These are phyloP conservation scores for Microtus oregoni DNA, from an alignment of 2,113 vertebrate genomes.

Conservation along the genomic window DNA sequence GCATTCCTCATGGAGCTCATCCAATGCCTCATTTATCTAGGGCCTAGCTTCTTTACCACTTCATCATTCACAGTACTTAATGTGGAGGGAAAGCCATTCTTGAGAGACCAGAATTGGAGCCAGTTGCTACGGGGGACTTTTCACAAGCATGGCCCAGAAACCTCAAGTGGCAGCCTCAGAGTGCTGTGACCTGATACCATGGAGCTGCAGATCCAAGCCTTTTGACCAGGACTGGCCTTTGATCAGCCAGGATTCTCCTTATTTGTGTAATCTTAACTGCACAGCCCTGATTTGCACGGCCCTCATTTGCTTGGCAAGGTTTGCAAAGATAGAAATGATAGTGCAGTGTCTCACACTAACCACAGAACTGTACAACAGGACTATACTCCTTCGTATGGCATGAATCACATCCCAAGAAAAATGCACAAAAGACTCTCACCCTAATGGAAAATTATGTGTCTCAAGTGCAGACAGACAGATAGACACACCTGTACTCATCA, in stretches of 20 bases:
- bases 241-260: neutral
- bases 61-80: neutral
- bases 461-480: neutral
- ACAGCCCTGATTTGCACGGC: neutral
- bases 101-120: neutral
- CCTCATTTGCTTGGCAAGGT: neutral
- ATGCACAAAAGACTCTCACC: neutral
- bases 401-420: neutral
- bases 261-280: neutral
- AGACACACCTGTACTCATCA: neutral
- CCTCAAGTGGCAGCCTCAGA: neutral
- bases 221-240: neutral
- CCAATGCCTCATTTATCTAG: neutral
- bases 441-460: neutral
- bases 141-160: neutral
- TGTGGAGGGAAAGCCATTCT: neutral
- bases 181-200: neutral
- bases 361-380: neutral
- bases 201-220: neutral
- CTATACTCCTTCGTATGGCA: neutral
- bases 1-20: neutral
- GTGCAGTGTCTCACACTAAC: neutral
- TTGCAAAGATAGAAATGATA: neutral
- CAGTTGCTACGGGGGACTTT: neutral
- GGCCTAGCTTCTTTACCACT: neutral